Conservation (phyloP, 2,888 invertebrate genomes). For the Chorisops tibialis region DNA sequence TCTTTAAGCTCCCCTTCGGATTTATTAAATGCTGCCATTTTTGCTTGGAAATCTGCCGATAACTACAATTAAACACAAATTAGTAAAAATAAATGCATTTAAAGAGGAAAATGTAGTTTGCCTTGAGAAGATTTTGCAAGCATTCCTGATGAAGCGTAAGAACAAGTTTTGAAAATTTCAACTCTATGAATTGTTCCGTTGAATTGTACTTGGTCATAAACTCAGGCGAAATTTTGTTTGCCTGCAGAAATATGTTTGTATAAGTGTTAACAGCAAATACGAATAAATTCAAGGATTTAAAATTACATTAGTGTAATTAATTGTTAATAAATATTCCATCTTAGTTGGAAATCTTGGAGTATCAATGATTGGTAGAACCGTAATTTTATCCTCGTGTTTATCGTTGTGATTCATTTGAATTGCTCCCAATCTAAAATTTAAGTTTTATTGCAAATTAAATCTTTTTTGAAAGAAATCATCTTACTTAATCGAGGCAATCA, state of each 20-base stretch:
- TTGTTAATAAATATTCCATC: conserved; percentile 64
- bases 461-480: conserved; percentile 15
- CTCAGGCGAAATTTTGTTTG: conserved; percentile 76
- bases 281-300: conserved; percentile 2
- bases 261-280: too few species aligned
- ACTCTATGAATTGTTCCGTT: conserved; percentile 73
- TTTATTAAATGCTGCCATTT: conserved; percentile 12
- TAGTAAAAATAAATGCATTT: too few species aligned
- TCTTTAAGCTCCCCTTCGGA: conserved; percentile 36
- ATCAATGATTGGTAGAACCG: conserved; percentile 61
- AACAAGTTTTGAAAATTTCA: conserved; percentile 78
- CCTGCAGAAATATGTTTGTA: conserved; percentile 63
- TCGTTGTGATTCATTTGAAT: conserved; percentile 68
- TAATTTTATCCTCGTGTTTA: conserved; percentile 46
- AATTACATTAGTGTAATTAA: conserved; percentile 71
- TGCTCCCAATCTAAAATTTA: conserved; percentile 65
- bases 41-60: conserved; percentile 48
- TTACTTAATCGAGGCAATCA: conserved; percentile 57
- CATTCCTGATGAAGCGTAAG: conserved; percentile 83
- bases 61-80: conserved; percentile 31
- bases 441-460: background rate
- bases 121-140: conserved; percentile 61
- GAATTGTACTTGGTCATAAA: conserved; percentile 71
- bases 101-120: too few species aligned
- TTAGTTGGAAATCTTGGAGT: conserved; percentile 60